Base-by-base conservation (phyloP, 1,140 invertebrate genomes). In the Lysiphlebus fabarum region DNA sequence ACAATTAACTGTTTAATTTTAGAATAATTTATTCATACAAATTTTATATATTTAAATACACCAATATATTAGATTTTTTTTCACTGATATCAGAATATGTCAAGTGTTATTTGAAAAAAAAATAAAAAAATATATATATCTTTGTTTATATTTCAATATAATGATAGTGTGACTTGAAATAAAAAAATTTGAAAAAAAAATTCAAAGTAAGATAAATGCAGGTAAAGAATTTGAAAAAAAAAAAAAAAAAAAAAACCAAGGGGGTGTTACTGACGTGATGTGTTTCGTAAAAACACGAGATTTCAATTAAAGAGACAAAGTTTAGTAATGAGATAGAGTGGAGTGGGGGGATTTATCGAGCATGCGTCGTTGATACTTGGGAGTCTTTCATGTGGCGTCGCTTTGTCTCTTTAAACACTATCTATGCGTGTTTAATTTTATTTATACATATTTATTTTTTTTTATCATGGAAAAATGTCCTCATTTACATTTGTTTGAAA, bases 291-390 rank as follows among this genome's bases (percentile, higher is more conserved):
- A 61, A 61, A 61, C 59, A 61, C 59, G 54, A 61, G 59, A 61
- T 61, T 61, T 61, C 59, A 61, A 61, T 61, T 61, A 61, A 61
- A 50, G 59, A 61, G 48, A 40, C 54, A 53, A 58, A 56, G 59
- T 53, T 61, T 61, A 61, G 59, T 61, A 61, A 61, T 61, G 59
- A 61, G 59, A 45, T 53, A 37, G 17, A 26, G 2, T 2, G 0
- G 17, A 26, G 17, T 26, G 17, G 17, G 17, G 17, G 17, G 54
- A 61, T 61, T 61, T 61, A 61, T 61, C 53, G 54, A 40, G 38
- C 47, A 50, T 40, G 41, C 43, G 43, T 45, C 42, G 45, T 37
- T 40, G 45, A 26, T 26, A 26, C 17, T 26, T 26, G 36, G 10
- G 45, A 37, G 59, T 50, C 12, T n/a, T n/a, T 26, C 58, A n/a